Percentiles rank a stretch among this genome's conserved stretches.
These are phyloP conservation scores for Fulica atra DNA, from an alignment of 2,113 vertebrate genomes.

Conservation along the genomic window DNA sequence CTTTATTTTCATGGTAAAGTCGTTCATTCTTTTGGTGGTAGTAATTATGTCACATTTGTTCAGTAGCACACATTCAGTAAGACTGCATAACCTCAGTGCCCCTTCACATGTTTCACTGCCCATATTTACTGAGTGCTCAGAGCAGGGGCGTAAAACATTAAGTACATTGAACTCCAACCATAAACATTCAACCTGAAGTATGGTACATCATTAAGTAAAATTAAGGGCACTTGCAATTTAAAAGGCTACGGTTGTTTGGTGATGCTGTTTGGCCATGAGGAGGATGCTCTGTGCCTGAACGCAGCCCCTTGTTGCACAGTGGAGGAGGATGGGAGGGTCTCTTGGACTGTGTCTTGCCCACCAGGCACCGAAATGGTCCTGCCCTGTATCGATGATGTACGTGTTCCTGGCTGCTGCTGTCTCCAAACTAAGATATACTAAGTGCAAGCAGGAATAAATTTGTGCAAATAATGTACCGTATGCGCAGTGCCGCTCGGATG, in stretches of 20 bases:
- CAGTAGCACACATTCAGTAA: not conserved
- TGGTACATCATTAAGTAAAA: conserved; percentile 7
- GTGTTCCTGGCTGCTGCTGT: not conserved
- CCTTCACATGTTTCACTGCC: not conserved
- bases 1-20: not conserved
- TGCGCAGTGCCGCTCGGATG: not conserved
- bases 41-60: conserved; percentile 15
- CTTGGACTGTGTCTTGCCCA: not conserved
- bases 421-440: not conserved
- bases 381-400: not conserved
- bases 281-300: not conserved
- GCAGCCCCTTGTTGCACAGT: accelerated
- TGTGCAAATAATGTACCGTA: not conserved
- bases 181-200: not conserved
- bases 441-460: not conserved
- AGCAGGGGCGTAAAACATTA: not conserved
- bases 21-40: not conserved
- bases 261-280: not conserved
- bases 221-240: not conserved
- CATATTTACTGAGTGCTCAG: conserved; percentile 5
- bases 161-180: not conserved
- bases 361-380: not conserved
- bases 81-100: not conserved
- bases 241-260: not conserved
- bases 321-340: not conserved